These are phyloP conservation scores for human DNA, from an alignment of 2,113 vertebrate species.

Conservation along the genomic window GRCh38 chr13:72147001-72147500, in stretches of 20 bases:
- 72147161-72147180: not conserved
- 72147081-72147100: not conserved
- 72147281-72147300: not conserved
- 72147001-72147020: not conserved
- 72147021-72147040: not conserved
- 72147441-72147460: not conserved
- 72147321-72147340: not conserved
- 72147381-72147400: not conserved
- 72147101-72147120: not conserved
- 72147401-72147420: not conserved
- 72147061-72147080: not conserved
- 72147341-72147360: not conserved
- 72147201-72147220: not conserved
- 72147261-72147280: not conserved
- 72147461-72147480: constrained; percentile 27
- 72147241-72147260: not conserved
- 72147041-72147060: not conserved
- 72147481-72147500: not conserved
- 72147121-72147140: not conserved
- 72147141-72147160: not conserved
- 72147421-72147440: not conserved
- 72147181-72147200: not conserved
- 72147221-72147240: not conserved
- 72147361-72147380: not conserved
- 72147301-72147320: not conserved